Evolutionary conservation across 2,113 vertebrate genomes (phyloP).

Genomic region (Podiceps cristatus): DNA sequence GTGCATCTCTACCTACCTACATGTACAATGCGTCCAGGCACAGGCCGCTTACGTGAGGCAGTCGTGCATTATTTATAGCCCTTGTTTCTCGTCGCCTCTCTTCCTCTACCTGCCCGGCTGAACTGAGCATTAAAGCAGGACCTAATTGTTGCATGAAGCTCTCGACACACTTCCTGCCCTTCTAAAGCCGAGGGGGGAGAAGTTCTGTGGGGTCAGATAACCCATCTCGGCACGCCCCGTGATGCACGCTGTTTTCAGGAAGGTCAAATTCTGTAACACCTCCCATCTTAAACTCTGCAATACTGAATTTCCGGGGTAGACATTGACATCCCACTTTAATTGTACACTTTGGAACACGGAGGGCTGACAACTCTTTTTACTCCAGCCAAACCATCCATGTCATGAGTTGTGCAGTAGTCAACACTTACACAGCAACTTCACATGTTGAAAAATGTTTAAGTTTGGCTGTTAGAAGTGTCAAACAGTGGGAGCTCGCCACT

Average conservation of each 20-base stretch:
- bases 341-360: background rate
- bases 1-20: background rate
- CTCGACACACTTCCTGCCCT: background rate
- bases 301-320: background rate
- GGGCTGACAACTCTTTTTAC: background rate
- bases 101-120: background rate
- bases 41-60: background rate
- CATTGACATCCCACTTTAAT: background rate
- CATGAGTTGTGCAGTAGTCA: background rate
- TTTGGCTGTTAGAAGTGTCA: background rate
- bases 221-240: background rate
- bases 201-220: background rate
- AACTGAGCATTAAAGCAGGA: background rate
- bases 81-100: background rate
- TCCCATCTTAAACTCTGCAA: background rate
- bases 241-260: background rate
- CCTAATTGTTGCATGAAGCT: background rate
- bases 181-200: background rate
- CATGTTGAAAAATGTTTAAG: background rate
- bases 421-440: background rate
- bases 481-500: background rate
- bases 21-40: rapidly evolving
- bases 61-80: background rate
- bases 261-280: background rate
- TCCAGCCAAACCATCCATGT: background rate